Conservation (phyloP, 2,888 invertebrate species). For the Oconnorella tubifera region DNA sequence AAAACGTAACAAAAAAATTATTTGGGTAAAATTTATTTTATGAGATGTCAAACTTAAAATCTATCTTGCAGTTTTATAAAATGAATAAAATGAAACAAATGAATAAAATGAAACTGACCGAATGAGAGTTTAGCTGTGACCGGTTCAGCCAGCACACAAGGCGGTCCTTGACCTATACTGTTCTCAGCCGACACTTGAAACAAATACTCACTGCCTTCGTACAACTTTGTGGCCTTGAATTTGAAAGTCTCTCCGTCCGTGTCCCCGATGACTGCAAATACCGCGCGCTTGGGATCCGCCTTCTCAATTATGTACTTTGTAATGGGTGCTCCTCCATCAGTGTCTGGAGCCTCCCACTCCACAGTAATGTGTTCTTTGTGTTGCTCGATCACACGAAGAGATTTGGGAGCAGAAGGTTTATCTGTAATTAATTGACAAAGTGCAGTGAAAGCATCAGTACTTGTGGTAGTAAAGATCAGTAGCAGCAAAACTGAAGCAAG, state of each 20-base stretch:
- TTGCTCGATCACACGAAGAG: constrained; percentile 45
- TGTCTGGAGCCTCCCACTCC: constrained; percentile 57
- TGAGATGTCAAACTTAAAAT: no score
- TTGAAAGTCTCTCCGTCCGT: constrained; percentile 22
- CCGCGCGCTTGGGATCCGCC: constrained; percentile 44
- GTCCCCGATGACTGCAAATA: constrained; percentile 38
- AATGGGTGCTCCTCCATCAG: constrained; percentile 54
- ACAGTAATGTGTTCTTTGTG: constrained; percentile 43
- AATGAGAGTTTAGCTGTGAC: constrained; percentile 34
- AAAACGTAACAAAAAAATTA: no score
- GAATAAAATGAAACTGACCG: constrained; percentile 22
- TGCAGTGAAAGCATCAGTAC: no score
- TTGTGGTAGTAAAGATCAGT: no score
- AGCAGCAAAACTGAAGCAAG: no score
- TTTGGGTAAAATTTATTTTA: no score
- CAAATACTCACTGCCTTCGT: constrained; percentile 62
- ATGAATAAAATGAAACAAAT: no score
- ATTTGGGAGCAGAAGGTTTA: constrained; percentile 49
- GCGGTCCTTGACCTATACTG: constrained; percentile 65
- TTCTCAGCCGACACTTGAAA: constrained; percentile 41
- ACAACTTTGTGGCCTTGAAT: constrained; percentile 33
- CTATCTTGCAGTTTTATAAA: no score
- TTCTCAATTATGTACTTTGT: constrained; percentile 50
- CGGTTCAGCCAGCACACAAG: constrained; percentile 27
- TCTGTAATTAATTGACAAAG: no score